A percentile compares a stretch with the other conserved stretches of the same genome.
phyloP scores from a whole-genome alignment of 1,140 invertebrate species.

The Goniozus legneri region DNA sequence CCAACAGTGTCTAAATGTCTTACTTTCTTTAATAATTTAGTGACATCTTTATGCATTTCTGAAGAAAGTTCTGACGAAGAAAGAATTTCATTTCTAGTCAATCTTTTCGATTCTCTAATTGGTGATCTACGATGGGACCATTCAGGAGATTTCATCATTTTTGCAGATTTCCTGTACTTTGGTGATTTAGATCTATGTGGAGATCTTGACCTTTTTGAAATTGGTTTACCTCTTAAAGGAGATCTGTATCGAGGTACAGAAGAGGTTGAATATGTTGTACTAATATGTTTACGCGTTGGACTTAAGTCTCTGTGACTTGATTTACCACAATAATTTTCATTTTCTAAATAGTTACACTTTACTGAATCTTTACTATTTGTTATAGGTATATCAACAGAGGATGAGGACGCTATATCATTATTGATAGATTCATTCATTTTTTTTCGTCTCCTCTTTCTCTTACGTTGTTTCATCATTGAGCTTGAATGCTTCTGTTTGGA shows the following conservation, averaged over 20 bases:
- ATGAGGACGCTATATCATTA: slow-evolving; percentile 16
- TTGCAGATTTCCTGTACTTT: too few species aligned
- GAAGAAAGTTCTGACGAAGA: neutral
- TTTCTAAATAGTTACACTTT: slow-evolving; percentile 13
- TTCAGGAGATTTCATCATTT: slow-evolving; percentile 24
- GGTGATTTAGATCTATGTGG: too few species aligned
- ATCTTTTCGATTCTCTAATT: slow-evolving; percentile 5
- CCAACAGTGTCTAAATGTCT: slow-evolving; percentile 34
- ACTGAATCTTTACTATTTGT: neutral
- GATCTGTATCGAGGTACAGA: slow-evolving; percentile 24
- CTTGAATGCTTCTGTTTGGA: slow-evolving; percentile 18
- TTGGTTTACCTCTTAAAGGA: slow-evolving; percentile 13
- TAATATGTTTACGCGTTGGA: slow-evolving; percentile 18
- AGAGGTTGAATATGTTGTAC: slow-evolving; percentile 9
- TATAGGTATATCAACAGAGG: slow-evolving; percentile 5
- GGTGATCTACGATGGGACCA: slow-evolving; percentile 13
- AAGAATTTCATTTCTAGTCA: neutral
- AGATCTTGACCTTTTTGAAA: slow-evolving; percentile 13
- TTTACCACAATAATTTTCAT: slow-evolving; percentile 16
- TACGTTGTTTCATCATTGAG: slow-evolving; percentile 8
- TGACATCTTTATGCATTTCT: slow-evolving; percentile 16
- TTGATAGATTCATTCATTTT: slow-evolving; percentile 17
- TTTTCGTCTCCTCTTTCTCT: slow-evolving; percentile 35
- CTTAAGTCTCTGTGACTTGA: slow-evolving; percentile 19
- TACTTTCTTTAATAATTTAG: slow-evolving; percentile 41